Evolutionary conservation across 2,888 invertebrate genomes (phyloP), one percentile per base, ranked within the genome.

Genomic region (Acanthosoma haemorrhoidale): DNA sequence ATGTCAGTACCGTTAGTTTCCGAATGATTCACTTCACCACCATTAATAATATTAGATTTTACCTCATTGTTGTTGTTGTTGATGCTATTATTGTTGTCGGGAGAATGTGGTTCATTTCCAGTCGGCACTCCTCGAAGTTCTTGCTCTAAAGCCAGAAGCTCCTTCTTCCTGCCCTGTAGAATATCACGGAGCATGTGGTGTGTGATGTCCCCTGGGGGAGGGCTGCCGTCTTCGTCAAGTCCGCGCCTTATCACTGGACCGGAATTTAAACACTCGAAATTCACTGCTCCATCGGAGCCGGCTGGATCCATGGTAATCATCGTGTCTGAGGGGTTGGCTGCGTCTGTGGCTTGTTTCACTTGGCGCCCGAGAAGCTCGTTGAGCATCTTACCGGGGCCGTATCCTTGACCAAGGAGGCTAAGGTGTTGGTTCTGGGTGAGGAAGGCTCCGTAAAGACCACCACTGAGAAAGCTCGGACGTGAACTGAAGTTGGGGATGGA

Each of bases 111-210:
- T 81, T 83, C 73, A 80, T 81, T 75, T 59, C 74, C 74, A n/a
- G 75, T 75, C 73, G 75, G 75, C n/a, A 77, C 77, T 57, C 75
- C 75, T 76, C 87, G 84, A 75, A 88, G 80, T 78, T 88, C 88
- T 78, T 88, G 87, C 76, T 87, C 88, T 61, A 90, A 83, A 74
- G 86, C 84, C 77, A 91, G 84, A 78, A 92, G 85, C 74, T 91
- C 87, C 82, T 92, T 91, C 80, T 93, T 93, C 77, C 91, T 89
- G 76, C 89, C 92, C 80, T 94, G 94, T 72, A 95, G 85, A 77
- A 95, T 94, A 80, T 92, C 93, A 72, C 94, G 86, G 76, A 95
- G 84, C 86, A 94, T 92, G 81, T 92, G 90, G 81, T 92, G 91
- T 76, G 77, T 75, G 70, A 77, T 73, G 67, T 78, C 78, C 60